These are phyloP conservation scores for Netelia fuscicornis DNA, from an alignment of 2,888 invertebrate species.

Conservation along the genomic window DNA sequence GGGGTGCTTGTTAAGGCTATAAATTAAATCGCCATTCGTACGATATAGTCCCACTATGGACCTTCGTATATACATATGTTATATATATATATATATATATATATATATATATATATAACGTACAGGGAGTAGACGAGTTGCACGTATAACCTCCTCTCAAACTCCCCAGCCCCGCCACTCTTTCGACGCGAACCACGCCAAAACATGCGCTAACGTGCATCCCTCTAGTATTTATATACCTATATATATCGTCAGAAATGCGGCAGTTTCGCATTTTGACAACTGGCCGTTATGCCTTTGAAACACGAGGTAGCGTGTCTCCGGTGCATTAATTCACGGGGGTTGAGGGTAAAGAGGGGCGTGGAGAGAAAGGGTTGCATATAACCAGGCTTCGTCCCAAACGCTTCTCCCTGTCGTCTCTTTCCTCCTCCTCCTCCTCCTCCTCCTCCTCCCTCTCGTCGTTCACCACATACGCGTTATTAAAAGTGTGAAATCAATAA, in stretches of 20 bases:
- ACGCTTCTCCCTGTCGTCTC: not conserved
- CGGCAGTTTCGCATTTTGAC: conserved; percentile 79
- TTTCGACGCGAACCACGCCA: conserved; percentile 15
- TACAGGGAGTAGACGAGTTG: conserved; percentile 18
- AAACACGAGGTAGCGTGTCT: conserved; percentile 78
- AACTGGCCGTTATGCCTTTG: conserved; percentile 79
- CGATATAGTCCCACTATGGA: not conserved
- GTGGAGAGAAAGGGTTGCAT: conserved; percentile 35
- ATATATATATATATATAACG: not conserved
- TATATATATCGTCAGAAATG: conserved; percentile 63
- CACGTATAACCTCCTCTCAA: conserved; percentile 8
- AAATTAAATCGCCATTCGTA: conserved; percentile 75
- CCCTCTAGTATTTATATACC: conserved; percentile 8
- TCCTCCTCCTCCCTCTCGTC: not conserved
- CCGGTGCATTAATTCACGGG: conserved; percentile 75
- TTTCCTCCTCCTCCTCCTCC: not conserved
- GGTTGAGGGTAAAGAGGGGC: conserved; percentile 1
- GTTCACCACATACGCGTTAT: conserved; percentile 68
- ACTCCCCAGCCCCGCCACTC: conserved; percentile 20
- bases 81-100: not conserved
- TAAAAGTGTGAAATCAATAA: conserved; percentile 73
- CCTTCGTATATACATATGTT: not conserved
- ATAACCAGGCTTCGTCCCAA: conserved; percentile 39
- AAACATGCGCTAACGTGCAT: conserved; percentile 17
- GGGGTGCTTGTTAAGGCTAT: conserved; percentile 71